These are phyloP conservation scores for Sebastes dallii DNA, from an alignment of 2,797 vertebrate genomes.

Conservation along the genomic window DNA sequence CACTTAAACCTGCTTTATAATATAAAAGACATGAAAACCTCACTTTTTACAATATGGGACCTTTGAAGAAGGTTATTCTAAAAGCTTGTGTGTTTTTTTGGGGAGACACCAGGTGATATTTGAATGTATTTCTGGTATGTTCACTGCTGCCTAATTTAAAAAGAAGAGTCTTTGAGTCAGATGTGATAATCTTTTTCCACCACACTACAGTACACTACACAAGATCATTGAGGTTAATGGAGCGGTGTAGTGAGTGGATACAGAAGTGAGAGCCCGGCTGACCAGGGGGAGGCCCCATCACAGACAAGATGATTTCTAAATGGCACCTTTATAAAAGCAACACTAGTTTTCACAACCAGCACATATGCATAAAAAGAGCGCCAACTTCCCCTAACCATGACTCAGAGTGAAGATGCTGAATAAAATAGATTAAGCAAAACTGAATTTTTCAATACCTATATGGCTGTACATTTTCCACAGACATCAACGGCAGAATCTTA, in stretches of 20 bases:
- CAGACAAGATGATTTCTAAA: constrained; percentile 19
- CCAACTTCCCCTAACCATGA: constrained; percentile 72
- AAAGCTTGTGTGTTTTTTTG: neutral
- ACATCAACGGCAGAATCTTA: constrained; percentile 11
- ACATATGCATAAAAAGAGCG: constrained; percentile 35
- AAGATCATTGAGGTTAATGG: constrained; percentile 31
- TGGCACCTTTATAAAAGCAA: constrained; percentile 25
- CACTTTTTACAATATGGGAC: too few species aligned
- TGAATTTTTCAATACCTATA: constrained; percentile 65
- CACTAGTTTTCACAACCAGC: constrained; percentile 25
- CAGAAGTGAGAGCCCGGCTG: constrained; percentile 46
- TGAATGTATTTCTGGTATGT: constrained; percentile 15
- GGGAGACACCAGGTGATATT: neutral
- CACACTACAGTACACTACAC: neutral
- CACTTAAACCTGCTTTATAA: too few species aligned
- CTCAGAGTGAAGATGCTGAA: constrained; percentile 69
- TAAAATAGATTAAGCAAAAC: constrained; percentile 38
- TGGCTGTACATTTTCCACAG: constrained; percentile 63
- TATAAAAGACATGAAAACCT: too few species aligned
- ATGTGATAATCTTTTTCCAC: neutral
- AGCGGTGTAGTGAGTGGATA: constrained; percentile 6
- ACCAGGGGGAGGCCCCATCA: constrained; percentile 54
- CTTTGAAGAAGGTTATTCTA: neutral
- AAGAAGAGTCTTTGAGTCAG: constrained; percentile 33
- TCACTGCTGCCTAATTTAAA: neutral